Evolutionary conservation across 1,140 invertebrate species (phyloP), one percentile per base, ranked within the genome.

Genomic region (Drosophila nasuta): DNA sequence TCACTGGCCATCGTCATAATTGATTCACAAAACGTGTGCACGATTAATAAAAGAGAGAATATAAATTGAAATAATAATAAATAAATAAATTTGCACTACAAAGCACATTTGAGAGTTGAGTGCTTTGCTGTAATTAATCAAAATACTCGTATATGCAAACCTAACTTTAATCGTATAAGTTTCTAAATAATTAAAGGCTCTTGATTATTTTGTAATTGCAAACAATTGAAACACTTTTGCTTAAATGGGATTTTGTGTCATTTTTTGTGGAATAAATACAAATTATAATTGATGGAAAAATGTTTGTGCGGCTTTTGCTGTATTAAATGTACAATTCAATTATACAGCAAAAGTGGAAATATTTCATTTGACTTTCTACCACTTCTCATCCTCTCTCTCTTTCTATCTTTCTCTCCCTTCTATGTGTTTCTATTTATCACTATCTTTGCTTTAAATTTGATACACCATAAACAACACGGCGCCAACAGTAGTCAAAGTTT

Each of bases 391-490:
- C 6, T 35, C 15, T 58, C 35, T 11, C 33, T 43, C 8, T 45
- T 25, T 25, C 20, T 25, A 25, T 25, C 20, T 4, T 25, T 25
- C 20, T 0, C 20, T 25, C 20, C 20, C 20, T 5, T 28, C 10
- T 38, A 7, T 35, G 1, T 35, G 13, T 4, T 8, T 43, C 25
- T 58, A 10, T 49, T 5, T 8, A 13, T 54, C 1, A 11, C 46
- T 10, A 35, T 52, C 20, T 60, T 41, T 62, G 51, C 69, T 75
- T 82, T 71, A 81, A 86, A 65, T 78, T 81, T 71, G 69, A 74
- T 77, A 75, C 82, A 77, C 60, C 69, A 81, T 85, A 76, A 85
- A 86, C 82, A 81, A 85, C 75, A 68, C 51, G 69, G 63, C 57
- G 66, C 81, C 60, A 83, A 80, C 63, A 70, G 73, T 70, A 71